Base-by-base conservation (phyloP, 1,140 invertebrate genomes). In the Bombus difficillimus region DNA sequence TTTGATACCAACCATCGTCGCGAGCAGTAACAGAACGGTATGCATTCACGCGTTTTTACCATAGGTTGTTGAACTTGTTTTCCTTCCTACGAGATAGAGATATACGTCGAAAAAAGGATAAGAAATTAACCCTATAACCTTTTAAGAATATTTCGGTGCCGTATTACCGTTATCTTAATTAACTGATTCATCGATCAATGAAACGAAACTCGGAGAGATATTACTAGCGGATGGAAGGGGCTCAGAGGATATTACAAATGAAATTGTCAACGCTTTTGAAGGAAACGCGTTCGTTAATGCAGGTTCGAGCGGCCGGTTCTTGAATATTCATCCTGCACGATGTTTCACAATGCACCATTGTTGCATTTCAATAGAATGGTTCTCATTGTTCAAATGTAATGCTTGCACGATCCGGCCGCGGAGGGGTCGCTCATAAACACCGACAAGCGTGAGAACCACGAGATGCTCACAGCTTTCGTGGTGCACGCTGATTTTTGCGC, bases 321-420 rank as follows among this genome's bases (percentile, higher is more conserved):
- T 90, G 86, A 89, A 89, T 89, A 89, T 89, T 90, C 88, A 89
- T 90, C 85, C 80, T 74, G 69, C 81, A 47, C 88, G 77, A 84
- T 86, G 80, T 78, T 85, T 43, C 76, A 89, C 88, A 90, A 90
- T 89, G 88, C 88, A 68, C 85, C 43, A 89, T 89, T 89, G 88
- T 89, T 89, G 81, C 85, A 73, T 86, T 66, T 86, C 88, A 81
- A 89, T 89, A 86, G 88, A 89, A 89, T 15, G 88, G 72, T 59
- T 83, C 81, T 89, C 88, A 89, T 89, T 89, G 88, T 89, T 89
- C 85, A 86, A 86, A 85, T 76, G 75, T 88, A 86, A 89, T 77
- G 78, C 83, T 89, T 15, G 87, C 83, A 47, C 83, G 83, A 66
- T 79, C 86, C 86, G 62, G 28, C 71, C 59, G 47, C 57, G 47